Evolutionary conservation across 2,888 invertebrate species (phyloP), one percentile per base, ranked within the genome.

Genomic region (Resseliella maxima): DNA sequence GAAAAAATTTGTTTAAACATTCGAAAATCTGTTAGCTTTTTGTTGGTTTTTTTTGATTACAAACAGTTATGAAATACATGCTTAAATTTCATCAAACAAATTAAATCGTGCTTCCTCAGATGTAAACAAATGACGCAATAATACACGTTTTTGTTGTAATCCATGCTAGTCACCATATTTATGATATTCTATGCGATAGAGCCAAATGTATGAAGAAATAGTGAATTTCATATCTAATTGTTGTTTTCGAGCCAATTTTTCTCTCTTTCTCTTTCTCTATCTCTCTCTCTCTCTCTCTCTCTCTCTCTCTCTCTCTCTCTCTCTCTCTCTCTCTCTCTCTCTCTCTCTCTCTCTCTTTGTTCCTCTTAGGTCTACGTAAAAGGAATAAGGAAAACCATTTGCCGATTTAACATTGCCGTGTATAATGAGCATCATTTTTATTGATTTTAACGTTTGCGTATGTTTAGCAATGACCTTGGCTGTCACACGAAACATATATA

Each of bases 391-490:
- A 27, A 72, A 27, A 72, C 27, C 59, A 59, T 72, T 72, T 72
- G 27, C n/a, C 27, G 31, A 72, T 72, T 81, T 24, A 8, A n/a
- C 46, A 18, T 50, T 50, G 46, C 46, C 15, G 46, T 50, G 12
- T 50, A 50, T 18, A 50, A 38, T 38, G 38, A 38, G 83, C 83
- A 38, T 83, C 83, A 83, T 0, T 38, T 83, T 83, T 38, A 83
- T 83, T 38, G 83, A 83, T 83, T 83, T 83, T 38, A 8, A 38
- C 38, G 24, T 83, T 83, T 83, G 38, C 38, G 41, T 83, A 24
- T 83, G 21, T 83, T 38, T 83, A 38, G 83, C 83, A 83, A 83
- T 83, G 83, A 83, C 83, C 83, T 83, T 83, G 83, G 38, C n/a
- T 38, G 36, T n/a, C 38, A 83, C 35, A 36, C 1, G n/a, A 5